Evolutionary conservation across 2,888 invertebrate genomes (phyloP), one percentile per base, ranked within the genome.

Genomic region (Horisme vitalbata): DNA sequence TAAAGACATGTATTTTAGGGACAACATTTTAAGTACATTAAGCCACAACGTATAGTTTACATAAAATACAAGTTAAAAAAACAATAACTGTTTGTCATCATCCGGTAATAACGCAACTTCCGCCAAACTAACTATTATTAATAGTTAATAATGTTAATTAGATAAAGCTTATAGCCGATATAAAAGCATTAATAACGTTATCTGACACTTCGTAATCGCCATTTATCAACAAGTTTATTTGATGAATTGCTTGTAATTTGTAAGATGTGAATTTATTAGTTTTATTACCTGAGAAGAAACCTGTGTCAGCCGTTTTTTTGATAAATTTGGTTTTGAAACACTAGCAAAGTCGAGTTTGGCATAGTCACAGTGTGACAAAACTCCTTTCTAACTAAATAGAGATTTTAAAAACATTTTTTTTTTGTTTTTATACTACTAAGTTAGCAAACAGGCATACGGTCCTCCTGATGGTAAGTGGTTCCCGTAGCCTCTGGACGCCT

Each of bases 71-170:
- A 28, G 8, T 14, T 28, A 14, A 28, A 31, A 21, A 12, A 5
- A 5, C 26, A 12, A 32, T 32, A 32, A 21, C 15, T 12, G 18
- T 18, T 14, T 12, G 12, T 35, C 15, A 35, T 11, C 10, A 10
- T 20, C 43, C 21, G 10, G 68, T 65, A 68, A 73, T 68, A 65
- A 59, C 64, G 21, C 4, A 45, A 50, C 52, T 55, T 60, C 52
- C 60, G 55, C 43, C 36, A 34, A 37, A 47, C 38, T 38, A 28
- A 31, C 33, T 21, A 27, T 24, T 21, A 27, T 31, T 28, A 10
- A 35, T 27, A 32, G 18, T 51, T 59, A 60, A 61, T 67, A 59
- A 52, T 59, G 57, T 57, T 61, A 61, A 65, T 66, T 49, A 57
- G 35, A 52, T 44, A 45, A 56, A 49, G 39, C 56, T 60, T 59